Conservation (phyloP, 2,113 vertebrate species). For the Callospermophilus lateralis region DNA sequence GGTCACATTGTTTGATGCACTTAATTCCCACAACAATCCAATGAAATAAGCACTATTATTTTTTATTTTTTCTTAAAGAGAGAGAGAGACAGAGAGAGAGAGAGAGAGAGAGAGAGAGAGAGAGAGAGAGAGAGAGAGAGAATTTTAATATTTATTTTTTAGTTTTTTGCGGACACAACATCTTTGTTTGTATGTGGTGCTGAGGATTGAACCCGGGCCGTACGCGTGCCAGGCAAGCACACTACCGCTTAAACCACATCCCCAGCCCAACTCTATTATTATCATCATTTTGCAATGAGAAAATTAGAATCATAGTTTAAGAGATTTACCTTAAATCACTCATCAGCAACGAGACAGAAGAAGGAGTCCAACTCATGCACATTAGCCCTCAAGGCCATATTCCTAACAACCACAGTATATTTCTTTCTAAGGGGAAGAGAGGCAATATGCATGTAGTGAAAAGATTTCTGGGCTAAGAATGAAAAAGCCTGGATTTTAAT, state of each 20-base stretch:
- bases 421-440: conserved; percentile 14
- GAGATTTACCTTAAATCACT: not conserved
- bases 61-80: too few species aligned
- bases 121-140: too few species aligned
- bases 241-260: too few species aligned
- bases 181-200: too few species aligned
- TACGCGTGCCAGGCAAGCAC: too few species aligned
- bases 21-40: not conserved
- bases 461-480: not conserved
- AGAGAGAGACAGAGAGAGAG: too few species aligned
- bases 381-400: not conserved
- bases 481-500: conserved; percentile 25
- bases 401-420: not conserved
- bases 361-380: not conserved
- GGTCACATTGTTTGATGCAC: not conserved
- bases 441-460: not conserved
- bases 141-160: too few species aligned
- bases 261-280: not conserved
- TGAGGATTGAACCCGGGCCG: too few species aligned
- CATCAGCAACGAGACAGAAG: not conserved
- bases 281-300: not conserved
- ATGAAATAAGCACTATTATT: not conserved
- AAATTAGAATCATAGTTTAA: conserved; percentile 19
- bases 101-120: too few species aligned
- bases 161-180: too few species aligned